Evolutionary conservation across 1,140 invertebrate genomes (phyloP).

Genomic region (Dreissena polymorpha): DNA sequence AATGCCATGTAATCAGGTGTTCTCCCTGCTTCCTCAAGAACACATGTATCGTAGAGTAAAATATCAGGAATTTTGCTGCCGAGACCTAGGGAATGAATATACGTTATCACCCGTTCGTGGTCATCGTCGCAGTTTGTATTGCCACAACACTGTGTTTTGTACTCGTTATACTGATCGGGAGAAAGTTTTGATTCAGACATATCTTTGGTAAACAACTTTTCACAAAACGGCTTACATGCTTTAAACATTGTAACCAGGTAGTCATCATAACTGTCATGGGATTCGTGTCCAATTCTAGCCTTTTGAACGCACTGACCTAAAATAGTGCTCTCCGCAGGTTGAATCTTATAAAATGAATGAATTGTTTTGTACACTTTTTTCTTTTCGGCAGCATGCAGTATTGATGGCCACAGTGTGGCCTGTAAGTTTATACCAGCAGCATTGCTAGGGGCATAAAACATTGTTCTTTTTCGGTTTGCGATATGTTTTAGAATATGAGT

Average conservation of each 20-base stretch:
- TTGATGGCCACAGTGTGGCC: too few species aligned
- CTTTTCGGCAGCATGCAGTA: background rate
- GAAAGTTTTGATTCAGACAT: slow-evolving; percentile 1
- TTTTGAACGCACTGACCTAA: background rate
- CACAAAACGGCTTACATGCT: slow-evolving; percentile 7
- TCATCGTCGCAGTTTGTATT: background rate
- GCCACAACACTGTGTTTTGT: background rate
- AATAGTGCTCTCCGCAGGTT: too few species aligned
- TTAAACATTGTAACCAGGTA: slow-evolving; percentile 5
- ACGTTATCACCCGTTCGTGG: background rate
- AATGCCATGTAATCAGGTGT: slow-evolving; percentile 20
- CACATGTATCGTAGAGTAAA: slow-evolving; percentile 18
- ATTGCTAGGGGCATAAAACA: slow-evolving; percentile 20
- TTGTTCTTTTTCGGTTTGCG: slow-evolving; percentile 16
- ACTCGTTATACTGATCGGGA: background rate
- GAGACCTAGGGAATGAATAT: slow-evolving; percentile 12
- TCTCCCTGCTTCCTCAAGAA: slow-evolving; percentile 4
- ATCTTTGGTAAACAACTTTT: slow-evolving; percentile 1
- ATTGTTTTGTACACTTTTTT: background rate
- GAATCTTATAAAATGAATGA: too few species aligned
- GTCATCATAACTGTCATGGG: background rate
- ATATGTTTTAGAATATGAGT: slow-evolving; percentile 23
- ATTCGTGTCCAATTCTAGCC: background rate
- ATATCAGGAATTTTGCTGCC: slow-evolving; percentile 2
- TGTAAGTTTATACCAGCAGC: slow-evolving; percentile 1